Base-by-base conservation (phyloP, 2,113 vertebrate genomes). In the Piaya cayana region DNA sequence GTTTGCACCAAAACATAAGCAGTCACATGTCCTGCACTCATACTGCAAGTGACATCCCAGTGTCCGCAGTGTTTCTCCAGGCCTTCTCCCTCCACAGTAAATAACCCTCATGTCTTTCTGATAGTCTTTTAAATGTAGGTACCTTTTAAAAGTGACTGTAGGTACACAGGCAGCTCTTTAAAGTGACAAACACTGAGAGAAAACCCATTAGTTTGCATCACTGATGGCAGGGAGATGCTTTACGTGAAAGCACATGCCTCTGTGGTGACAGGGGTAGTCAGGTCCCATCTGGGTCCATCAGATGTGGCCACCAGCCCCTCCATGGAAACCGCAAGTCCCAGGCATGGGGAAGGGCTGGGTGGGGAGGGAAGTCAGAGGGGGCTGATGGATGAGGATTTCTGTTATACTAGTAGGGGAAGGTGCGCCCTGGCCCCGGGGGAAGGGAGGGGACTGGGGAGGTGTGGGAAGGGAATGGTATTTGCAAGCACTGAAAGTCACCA, bases 381-480 rank as follows among this genome's bases (percentile, higher is more conserved):
- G 6, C 23, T 91, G 78, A 60, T 1, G 6, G 69, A 65, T 89
- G 60, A 26, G 47, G 21, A 64, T 72, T 84, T 87, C 47, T 91
- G 3, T 88, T 93, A 49, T 65, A 53, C 23, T 47, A 37, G 23
- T 49, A 80, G 36, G 29, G 13, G 5, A 91, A 80, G 75, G 67
- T 92, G 78, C 88, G 45, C 74, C 85, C 85, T 88, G 58, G 85
- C 95, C 95, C 18, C 45, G 1, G 92, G 92, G 93, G 92, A 80
- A 94, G 70, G 93, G 92, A 95, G 63, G 45, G 49, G 56, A 43
- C 18, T 5, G 84, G 91, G 69, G 68, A 81, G 39, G 78, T 96
- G 92, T 96, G 96, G 95, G 93, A 96, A 96, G 90, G 53, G 78
- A 96, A 90, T 43, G 82, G 36, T 94, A 89, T 96, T 92, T 96